Evolutionary conservation across 2,888 invertebrate species (phyloP).

Genomic region (Nineta flava): DNA sequence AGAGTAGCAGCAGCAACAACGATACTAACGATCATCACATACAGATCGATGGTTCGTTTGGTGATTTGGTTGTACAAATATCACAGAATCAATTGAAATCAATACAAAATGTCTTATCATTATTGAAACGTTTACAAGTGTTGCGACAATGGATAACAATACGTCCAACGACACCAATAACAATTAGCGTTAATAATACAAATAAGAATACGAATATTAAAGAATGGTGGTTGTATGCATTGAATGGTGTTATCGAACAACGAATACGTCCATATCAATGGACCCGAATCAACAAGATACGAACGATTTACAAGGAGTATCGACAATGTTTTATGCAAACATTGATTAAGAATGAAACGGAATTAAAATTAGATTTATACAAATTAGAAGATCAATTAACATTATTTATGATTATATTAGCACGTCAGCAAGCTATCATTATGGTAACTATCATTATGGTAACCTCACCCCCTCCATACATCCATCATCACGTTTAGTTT

Average conservation of each 20-base stretch:
- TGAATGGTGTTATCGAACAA: conserved; percentile 51
- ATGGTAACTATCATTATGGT: conserved; percentile 32
- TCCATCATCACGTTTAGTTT: too few species aligned
- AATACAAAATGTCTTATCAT: conserved; percentile 36
- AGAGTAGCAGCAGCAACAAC: too few species aligned
- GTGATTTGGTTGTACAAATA: conserved; percentile 55
- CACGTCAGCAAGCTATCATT: conserved; percentile 63
- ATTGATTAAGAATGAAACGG: conserved; percentile 52
- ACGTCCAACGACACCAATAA: conserved; percentile 16
- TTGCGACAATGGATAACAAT: conserved; percentile 37
- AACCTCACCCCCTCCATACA: conserved; percentile 2
- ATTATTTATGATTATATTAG: conserved; percentile 59
- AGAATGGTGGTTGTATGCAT: conserved; percentile 63
- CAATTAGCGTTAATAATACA: background rate
- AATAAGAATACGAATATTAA: conserved; percentile 15
- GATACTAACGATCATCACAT: conserved; percentile 44
- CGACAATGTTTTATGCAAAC: conserved; percentile 53
- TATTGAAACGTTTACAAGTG: conserved; percentile 45
- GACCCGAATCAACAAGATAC: conserved; percentile 48
- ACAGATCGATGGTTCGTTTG: conserved; percentile 22
- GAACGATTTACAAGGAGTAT: conserved; percentile 52
- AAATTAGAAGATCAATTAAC: conserved; percentile 59
- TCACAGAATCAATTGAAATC: conserved; percentile 56
- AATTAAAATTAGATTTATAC: conserved; percentile 54
- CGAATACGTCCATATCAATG: conserved; percentile 59